Percentiles rank a stretch among this genome's conserved stretches.
phyloP scores from a whole-genome alignment of 1,140 invertebrate species.

The Caenorhabditis elegans region WBcel235 BX284604.4:3399501-3400000 shows the following conservation, averaged over 20 bases:
- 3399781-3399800: background rate
- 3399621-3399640: background rate
- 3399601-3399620: background rate
- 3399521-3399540: no score
- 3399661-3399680: background rate
- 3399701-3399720: slow-evolving; percentile 18
- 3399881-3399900: slow-evolving; percentile 77
- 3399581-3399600: background rate
- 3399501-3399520: no score
- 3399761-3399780: background rate
- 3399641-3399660: background rate
- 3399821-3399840: no score
- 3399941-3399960: slow-evolving; percentile 91
- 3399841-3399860: no score
- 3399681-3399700: slow-evolving; percentile 34
- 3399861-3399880: no score
- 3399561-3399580: background rate
- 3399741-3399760: slow-evolving; percentile 22
- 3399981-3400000: slow-evolving; percentile 94
- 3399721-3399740: background rate
- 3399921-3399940: slow-evolving; percentile 93
- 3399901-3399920: slow-evolving; percentile 91
- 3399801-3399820: no score
- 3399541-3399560: background rate
- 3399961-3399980: slow-evolving; percentile 97